A percentile compares a stretch with the other conserved stretches of the same genome.
Evolutionary conservation across 2,888 invertebrate genomes (phyloP).

Genomic region (Neocrepidodera transversa): DNA sequence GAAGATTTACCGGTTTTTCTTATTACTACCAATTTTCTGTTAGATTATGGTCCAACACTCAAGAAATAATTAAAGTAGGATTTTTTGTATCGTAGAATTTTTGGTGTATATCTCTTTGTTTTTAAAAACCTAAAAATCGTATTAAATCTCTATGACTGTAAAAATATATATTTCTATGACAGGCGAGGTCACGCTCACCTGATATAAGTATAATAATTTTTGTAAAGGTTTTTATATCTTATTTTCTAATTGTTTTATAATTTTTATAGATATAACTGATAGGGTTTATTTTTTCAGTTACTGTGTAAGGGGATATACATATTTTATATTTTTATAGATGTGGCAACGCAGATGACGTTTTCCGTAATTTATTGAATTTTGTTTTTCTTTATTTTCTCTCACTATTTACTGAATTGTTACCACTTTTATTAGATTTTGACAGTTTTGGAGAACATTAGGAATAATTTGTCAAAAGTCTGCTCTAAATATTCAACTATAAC

Average conservation of each 20-base stretch:
- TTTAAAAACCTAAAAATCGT: slow-evolving; percentile 2
- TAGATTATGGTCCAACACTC: background rate
- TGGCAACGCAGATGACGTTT: slow-evolving; percentile 3
- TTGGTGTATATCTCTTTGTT: background rate
- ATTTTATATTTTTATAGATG: slow-evolving; percentile 36
- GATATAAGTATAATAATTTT: slow-evolving; percentile 38
- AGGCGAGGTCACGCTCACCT: slow-evolving; percentile 21
- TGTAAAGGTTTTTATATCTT: slow-evolving; percentile 43
- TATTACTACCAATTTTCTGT: too few species aligned
- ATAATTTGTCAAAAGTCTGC: background rate
- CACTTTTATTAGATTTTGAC: slow-evolving; percentile 28
- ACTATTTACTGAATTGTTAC: slow-evolving; percentile 38
- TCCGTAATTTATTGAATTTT: background rate
- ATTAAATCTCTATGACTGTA: slow-evolving; percentile 24
- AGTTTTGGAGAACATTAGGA: background rate
- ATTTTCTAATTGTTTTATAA: slow-evolving; percentile 46
- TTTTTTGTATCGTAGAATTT: background rate
- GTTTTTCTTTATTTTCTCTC: background rate
- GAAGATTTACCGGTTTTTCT: too few species aligned
- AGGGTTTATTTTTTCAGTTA: slow-evolving; percentile 33
- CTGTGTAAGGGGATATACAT: slow-evolving; percentile 21
- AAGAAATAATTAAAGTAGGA: background rate
- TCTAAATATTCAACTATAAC: background rate
- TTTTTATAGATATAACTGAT: slow-evolving; percentile 36
- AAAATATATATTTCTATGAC: slow-evolving; percentile 26